These are phyloP conservation scores for Microctenopoma lineatum DNA, from an alignment of 2,797 vertebrate genomes.

Conservation along the genomic window DNA sequence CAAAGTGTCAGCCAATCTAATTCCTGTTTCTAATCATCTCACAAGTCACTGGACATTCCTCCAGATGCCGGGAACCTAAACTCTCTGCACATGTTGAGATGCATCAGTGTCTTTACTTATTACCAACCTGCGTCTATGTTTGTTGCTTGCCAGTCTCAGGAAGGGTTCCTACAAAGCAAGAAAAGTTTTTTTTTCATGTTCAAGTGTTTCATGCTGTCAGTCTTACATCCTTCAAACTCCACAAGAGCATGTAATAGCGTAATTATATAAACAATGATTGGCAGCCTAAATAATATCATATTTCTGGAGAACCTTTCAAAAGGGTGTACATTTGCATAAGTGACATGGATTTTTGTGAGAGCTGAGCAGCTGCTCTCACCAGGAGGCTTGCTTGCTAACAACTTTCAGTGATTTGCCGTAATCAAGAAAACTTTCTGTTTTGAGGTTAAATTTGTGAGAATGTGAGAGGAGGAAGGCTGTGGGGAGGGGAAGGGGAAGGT, in stretches of 20 bases:
- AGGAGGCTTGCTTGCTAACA: conserved; percentile 71
- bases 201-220: conserved; percentile 31
- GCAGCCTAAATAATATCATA: conserved; percentile 80
- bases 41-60: no score
- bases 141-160: conserved; percentile 4
- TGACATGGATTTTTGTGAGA: conserved; percentile 76
- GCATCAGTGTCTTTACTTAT: background rate
- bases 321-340: conserved; percentile 85
- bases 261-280: conserved; percentile 84
- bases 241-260: conserved; percentile 54
- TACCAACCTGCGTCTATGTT: conserved; percentile 21
- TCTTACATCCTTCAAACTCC: conserved; percentile 53
- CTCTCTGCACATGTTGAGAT: no score
- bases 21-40: no score
- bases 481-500: conserved; percentile 8
- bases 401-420: conserved; percentile 81
- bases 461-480: conserved; percentile 31
- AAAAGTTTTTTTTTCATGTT: conserved; percentile 43
- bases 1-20: no score
- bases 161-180: conserved; percentile 12
- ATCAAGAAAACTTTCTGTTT: conserved; percentile 81
- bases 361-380: conserved; percentile 82
- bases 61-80: no score
- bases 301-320: conserved; percentile 82
- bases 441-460: conserved; percentile 60